Base-by-base conservation (phyloP, 2,888 invertebrate genomes). In the Gonocerus acuteangulatus region DNA sequence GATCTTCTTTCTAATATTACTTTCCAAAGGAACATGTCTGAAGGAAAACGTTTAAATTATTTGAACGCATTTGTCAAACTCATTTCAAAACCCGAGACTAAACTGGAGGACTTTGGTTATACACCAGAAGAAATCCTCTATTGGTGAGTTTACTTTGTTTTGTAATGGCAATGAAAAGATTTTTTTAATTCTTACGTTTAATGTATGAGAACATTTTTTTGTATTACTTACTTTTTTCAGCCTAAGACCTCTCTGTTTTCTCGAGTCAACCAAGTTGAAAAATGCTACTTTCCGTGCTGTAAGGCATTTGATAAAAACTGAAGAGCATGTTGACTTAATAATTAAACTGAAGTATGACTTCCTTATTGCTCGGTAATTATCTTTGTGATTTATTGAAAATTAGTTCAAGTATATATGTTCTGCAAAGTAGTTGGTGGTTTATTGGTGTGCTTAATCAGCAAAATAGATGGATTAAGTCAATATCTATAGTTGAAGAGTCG, bases 61-160 rank as follows among this genome's bases (percentile, higher is more conserved):
- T 81, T 95, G 71, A 95, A 94, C 80, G 87, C 85, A 65, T 84
- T 94, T 76, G 89, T 91, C 61, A 89, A 89, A 72, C 80, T 94
- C 67, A 77, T 86, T 67, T 77, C 79, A 70, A 82, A 82, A 72
- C 79, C 82, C 72, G 83, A 85, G 69, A 79, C 75, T 60, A 76
- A 78, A 63, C 70, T 80, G 69, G 75, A 74, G 66, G 79, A 80
- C 69, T 79, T 88, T 69, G 87, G 87, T 49, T 87, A 87, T 72
- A 81, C 82, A 67, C 79, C 82, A 65, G 87, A 89, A 74, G 90
- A 95, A 74, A 80, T 95, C 70, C 83, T 89, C 67, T 82, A 82
- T 71, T 90, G 89, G 90, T 90, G 76, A 77, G 78, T 73, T 67
- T 49, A 22, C 45, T 56, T 39, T 21, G 19, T 21, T 51, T n/a